Evolutionary conservation across 2,113 vertebrate genomes (phyloP), one percentile per base, ranked within the genome.

Genomic region (Nothocercus julius): DNA sequence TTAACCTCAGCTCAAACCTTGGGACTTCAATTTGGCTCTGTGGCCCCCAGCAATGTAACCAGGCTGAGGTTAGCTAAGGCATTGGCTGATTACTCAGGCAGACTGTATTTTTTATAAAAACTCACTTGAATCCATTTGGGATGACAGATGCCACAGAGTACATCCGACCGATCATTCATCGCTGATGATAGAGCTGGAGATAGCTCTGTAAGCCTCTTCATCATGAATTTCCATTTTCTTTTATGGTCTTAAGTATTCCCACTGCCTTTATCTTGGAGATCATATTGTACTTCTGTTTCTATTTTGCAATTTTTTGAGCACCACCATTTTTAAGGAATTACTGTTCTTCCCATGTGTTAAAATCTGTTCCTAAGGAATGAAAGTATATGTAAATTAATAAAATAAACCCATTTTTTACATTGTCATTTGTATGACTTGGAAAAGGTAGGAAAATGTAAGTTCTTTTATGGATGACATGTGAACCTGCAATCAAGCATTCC

Each of bases 151-250:
- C 83, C 84, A 69, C 34, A 11, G 62, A 75, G 69, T 68, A 59
- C 81, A 76, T 59, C 88, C 69, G 38, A 63, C 85, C 58, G 73
- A 69, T 93, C 1, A 0, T 90, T 94, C 85, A 49, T 44, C 18
- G 20, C 47, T 82, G 82, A 87, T 87, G 90, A 85, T 9, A 63
- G 16, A 78, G 61, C 73, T 79, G 47, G 42, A 88, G 90, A 61
- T 53, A 88, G 77, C 77, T 89, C 88, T 79, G 80, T 56, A 90
- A 93, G 42, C 77, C 49, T 66, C 77, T 94, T 81, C 87, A 77
- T 82, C 68, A 51, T 68, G 38, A 51, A 34, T 85, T 92, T 82
- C 85, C 53, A 36, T 94, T 94, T 94, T 92, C 87, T 93, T 94
- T 93, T 93, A 74, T 42, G n/a, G 80, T 38, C 80, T 82, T 79